A percentile compares a stretch with the other conserved stretches of the same genome.
These are phyloP conservation scores for Cherax quadricarinatus DNA, from an alignment of 1,140 invertebrate species.

Conservation along the genomic window DNA sequence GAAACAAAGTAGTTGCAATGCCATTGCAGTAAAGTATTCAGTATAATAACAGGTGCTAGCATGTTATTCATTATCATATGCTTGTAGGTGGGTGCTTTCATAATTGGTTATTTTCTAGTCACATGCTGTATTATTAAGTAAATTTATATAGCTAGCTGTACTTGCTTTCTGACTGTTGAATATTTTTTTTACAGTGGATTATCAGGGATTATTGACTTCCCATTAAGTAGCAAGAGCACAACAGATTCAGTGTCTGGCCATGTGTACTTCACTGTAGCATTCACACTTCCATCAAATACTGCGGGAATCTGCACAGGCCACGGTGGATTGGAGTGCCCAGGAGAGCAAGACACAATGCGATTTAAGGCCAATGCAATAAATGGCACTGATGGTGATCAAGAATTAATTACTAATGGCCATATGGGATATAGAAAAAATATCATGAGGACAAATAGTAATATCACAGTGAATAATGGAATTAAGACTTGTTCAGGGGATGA, in stretches of 20 bases:
- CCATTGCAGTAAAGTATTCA: too few relatives aligned
- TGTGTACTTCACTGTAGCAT: constrained; percentile 63
- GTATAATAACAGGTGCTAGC: too few relatives aligned
- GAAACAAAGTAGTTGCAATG: too few relatives aligned
- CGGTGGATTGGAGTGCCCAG: constrained; percentile 59
- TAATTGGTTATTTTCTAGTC: too few relatives aligned
- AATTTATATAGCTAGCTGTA: too few relatives aligned
- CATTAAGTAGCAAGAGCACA: constrained; percentile 51
- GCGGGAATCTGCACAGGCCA: constrained; percentile 50
- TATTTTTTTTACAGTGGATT: constrained; percentile 31
- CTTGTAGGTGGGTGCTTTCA: too few relatives aligned
- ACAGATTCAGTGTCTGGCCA: constrained; percentile 57
- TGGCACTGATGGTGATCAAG: constrained; percentile 24
- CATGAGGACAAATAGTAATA: constrained; percentile 31
- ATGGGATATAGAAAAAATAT: constrained; percentile 37
- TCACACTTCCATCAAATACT: constrained; percentile 32
- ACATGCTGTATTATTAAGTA: too few relatives aligned
- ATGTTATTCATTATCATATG: too few relatives aligned
- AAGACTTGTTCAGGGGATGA: constrained; percentile 36
- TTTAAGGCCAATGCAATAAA: not conserved
- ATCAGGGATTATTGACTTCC: constrained; percentile 51
- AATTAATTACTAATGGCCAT: constrained; percentile 49
- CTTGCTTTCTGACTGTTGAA: not conserved
- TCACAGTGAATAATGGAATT: constrained; percentile 40
- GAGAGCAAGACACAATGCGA: constrained; percentile 46